These are phyloP conservation scores for Erythrocercus mccallii DNA, from an alignment of 2,113 vertebrate species.

Conservation along the genomic window DNA sequence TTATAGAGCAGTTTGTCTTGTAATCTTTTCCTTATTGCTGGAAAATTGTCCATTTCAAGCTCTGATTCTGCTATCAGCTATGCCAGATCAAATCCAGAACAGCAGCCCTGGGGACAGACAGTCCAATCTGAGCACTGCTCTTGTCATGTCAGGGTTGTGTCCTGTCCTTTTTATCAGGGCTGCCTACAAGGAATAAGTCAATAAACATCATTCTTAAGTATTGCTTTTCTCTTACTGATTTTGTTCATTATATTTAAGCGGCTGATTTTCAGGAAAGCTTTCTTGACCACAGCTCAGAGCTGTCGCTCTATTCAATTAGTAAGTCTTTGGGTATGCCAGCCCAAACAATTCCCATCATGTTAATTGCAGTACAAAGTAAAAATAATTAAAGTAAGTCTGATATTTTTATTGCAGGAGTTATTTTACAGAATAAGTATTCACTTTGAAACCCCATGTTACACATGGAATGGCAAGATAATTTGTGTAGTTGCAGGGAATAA, in stretches of 20 bases:
- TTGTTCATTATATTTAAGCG: not conserved
- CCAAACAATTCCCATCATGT: not conserved
- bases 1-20: not conserved
- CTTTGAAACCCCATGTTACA: not conserved
- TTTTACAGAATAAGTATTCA: not conserved
- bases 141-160: not conserved
- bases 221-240: not conserved
- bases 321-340: not conserved
- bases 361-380: not conserved
- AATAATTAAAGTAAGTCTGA: not conserved
- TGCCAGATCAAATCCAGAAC: not conserved
- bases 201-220: not conserved
- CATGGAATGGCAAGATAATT: not conserved
- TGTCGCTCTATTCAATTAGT: not conserved
- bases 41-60: constrained; percentile 20
- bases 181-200: not conserved
- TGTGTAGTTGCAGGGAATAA: not conserved
- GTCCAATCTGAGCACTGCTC: not conserved
- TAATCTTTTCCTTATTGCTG: constrained; percentile 5
- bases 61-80: not conserved
- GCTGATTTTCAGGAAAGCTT: not conserved
- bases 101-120: not conserved
- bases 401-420: not conserved
- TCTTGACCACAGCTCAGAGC: not conserved
- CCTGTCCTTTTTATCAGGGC: not conserved